A percentile compares a stretch with the other conserved stretches of the same genome.
These are phyloP conservation scores for Melanchra persicariae DNA, from an alignment of 2,888 invertebrate species.

Conservation along the genomic window DNA sequence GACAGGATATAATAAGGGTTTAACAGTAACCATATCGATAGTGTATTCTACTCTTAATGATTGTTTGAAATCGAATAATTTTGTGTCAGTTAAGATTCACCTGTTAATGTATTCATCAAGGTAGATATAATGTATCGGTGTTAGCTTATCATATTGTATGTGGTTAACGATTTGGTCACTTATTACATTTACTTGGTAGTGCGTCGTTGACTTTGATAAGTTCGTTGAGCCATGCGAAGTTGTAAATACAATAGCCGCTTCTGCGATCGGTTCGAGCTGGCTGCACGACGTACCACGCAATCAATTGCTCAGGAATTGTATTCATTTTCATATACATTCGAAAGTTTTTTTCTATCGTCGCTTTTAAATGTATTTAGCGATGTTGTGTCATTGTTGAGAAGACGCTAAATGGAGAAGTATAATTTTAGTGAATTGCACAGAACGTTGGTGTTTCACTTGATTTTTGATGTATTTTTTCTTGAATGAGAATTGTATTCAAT, in stretches of 20 bases:
- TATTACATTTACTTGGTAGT: slow-evolving; percentile 76
- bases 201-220: slow-evolving; percentile 86
- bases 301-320: slow-evolving; percentile 89
- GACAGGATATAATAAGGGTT: slow-evolving; percentile 81
- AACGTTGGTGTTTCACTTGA: slow-evolving; percentile 90
- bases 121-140: slow-evolving; percentile 87
- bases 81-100: slow-evolving; percentile 87
- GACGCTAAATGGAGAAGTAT: slow-evolving; percentile 77
- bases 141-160: slow-evolving; percentile 87
- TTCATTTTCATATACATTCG: slow-evolving; percentile 84
- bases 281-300: slow-evolving; percentile 70
- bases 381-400: slow-evolving; percentile 85
- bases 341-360: slow-evolving; percentile 83
- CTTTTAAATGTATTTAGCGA: slow-evolving; percentile 75
- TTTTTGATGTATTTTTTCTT: slow-evolving; percentile 89
- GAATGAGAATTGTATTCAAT: slow-evolving; percentile 84
- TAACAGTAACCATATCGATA: slow-evolving; percentile 89
- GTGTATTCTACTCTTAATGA: slow-evolving; percentile 79
- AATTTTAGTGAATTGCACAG: slow-evolving; percentile 89
- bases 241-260: slow-evolving; percentile 83
- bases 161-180: slow-evolving; percentile 83
- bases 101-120: slow-evolving; percentile 89
- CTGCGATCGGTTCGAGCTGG: slow-evolving; percentile 73
- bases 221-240: slow-evolving; percentile 76
- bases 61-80: slow-evolving; percentile 84